Percentiles rank a stretch among this genome's conserved stretches.
Conservation (phyloP, 2,797 vertebrate species). For the Apogon talboti region DNA sequence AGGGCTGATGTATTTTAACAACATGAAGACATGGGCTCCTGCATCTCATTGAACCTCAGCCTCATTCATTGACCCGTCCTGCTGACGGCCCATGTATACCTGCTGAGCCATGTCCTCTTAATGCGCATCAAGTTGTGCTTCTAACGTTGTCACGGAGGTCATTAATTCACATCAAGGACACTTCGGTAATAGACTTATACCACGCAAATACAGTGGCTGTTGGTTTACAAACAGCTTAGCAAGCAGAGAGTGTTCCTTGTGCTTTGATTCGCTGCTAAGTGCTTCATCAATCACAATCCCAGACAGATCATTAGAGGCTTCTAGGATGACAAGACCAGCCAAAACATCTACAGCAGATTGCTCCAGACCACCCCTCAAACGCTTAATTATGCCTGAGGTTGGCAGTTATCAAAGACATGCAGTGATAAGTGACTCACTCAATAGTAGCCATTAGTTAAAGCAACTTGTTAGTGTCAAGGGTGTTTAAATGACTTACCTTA, state of each 20-base stretch:
- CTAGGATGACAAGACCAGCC: slow-evolving; percentile 77
- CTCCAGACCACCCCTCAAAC: slow-evolving; percentile 72
- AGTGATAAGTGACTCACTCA: slow-evolving; percentile 73
- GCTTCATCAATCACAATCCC: slow-evolving; percentile 81
- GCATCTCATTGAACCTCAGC: slow-evolving; percentile 5
- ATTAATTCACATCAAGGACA: slow-evolving; percentile 77
- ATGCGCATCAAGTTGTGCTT: slow-evolving; percentile 41
- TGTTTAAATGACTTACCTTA: slow-evolving; percentile 47
- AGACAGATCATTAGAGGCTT: slow-evolving; percentile 78
- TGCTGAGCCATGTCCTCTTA: slow-evolving; percentile 51
- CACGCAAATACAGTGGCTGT: slow-evolving; percentile 58
- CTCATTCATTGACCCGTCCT: slow-evolving; percentile 26
- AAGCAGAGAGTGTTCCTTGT: slow-evolving; percentile 58
- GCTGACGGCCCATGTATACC: slow-evolving; percentile 22
- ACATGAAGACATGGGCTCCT: too few relatives aligned
- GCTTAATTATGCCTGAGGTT: slow-evolving; percentile 72
- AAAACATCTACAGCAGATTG: slow-evolving; percentile 73
- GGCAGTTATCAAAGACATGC: slow-evolving; percentile 71
- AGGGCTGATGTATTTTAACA: slow-evolving; percentile 17
- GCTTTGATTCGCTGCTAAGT: slow-evolving; percentile 78
- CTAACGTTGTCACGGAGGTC: slow-evolving; percentile 63
- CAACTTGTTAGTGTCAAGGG: slow-evolving; percentile 65
- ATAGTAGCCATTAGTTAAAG: slow-evolving; percentile 64
- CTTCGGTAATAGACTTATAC: slow-evolving; percentile 71
- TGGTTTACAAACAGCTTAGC: slow-evolving; percentile 76